A percentile compares a stretch with the other conserved stretches of the same genome.
Conservation (phyloP, 1,140 invertebrate genomes). For the Drosophila trapezifrons region DNA sequence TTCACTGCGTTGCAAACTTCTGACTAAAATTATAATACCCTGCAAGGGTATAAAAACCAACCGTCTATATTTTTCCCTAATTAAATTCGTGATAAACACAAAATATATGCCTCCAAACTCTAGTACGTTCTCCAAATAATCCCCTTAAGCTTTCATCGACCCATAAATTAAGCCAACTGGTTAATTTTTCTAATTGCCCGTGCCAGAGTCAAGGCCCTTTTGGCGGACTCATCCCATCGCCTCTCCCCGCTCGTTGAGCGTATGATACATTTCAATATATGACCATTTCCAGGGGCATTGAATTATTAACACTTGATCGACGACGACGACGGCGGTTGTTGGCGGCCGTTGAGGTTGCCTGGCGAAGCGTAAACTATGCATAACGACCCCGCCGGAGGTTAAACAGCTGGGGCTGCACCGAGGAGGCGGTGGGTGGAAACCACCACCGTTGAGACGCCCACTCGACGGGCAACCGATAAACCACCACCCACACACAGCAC, state of each 20-base stretch:
- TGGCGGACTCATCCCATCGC: constrained; percentile 7
- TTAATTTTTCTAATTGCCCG: constrained; percentile 51
- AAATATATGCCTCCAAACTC: too few species aligned
- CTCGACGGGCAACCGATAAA: constrained; percentile 36
- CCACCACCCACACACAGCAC: constrained; percentile 23
- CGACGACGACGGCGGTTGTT: constrained; percentile 38
- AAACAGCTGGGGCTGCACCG: constrained; percentile 66
- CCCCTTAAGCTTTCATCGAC: background rate
- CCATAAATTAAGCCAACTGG: constrained; percentile 45
- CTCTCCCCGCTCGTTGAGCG: constrained; percentile 4
- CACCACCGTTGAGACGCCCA: constrained; percentile 16
- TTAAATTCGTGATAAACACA: too few species aligned
- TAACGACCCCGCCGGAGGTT: constrained; percentile 58
- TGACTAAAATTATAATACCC: background rate
- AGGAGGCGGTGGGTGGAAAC: constrained; percentile 14
- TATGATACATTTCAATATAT: constrained; percentile 38
- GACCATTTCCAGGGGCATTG: constrained; percentile 60
- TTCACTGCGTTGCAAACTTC: too few species aligned
- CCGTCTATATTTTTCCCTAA: background rate
- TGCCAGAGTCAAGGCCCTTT: constrained; percentile 46
- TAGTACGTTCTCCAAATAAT: background rate
- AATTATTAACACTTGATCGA: constrained; percentile 79
- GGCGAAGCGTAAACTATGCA: constrained; percentile 73
- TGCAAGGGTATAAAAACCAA: too few species aligned
- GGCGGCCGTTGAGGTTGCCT: constrained; percentile 56